Base-by-base conservation (phyloP, 2,888 invertebrate species). In the Hemaris fuciformis region DNA sequence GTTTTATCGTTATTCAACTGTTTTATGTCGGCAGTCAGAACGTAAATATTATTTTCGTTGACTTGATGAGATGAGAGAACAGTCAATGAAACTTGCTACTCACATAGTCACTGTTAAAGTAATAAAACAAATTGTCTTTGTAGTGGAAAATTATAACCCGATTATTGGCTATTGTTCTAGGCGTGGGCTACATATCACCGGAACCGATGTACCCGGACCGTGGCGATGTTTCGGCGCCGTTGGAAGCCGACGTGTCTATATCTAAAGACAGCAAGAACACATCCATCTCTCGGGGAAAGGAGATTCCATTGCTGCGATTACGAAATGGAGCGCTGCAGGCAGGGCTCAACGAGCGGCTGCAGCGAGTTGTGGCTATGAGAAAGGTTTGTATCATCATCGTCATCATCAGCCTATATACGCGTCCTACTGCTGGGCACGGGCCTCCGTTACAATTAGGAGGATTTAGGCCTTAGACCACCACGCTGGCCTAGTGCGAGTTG, bases 281-380 rank as follows among this genome's bases (percentile, higher is more conserved):
- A 10, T 69, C 79, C 0, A 64, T 76, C 61, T 62, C 66, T 8
- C 64, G 66, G 2, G 79, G 81, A 61, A 86, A 85, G 62, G 85
- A 84, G 27, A 92, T 91, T 42, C 93, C 93, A 1, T 78, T 95
- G 34, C 85, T 95, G 75, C 85, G 93, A 71, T 87, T 96, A 57
- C 88, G 94, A 71, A 96, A 96, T 73, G 96, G 96, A 25, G 95
- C 94, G 53, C 84, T 96, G 31, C 95, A 95, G 71, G 93, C 93
- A 3, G 95, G 95, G 0, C 93, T 96, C 20, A 93, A 93, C 58
- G 93, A 94, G 64, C 90, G 94, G 69, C 88, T 96, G 59, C 91
- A 91, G 46, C 93, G 93, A 72, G 86, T 93, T 76, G 93, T 87
- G 68, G 87, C 84, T 71, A 89, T 81, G 89, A 93, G 88, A 70